Evolutionary conservation across 2,797 vertebrate species (phyloP), one percentile per base, ranked within the genome.

Genomic region (Carcharodon carcharias): DNA sequence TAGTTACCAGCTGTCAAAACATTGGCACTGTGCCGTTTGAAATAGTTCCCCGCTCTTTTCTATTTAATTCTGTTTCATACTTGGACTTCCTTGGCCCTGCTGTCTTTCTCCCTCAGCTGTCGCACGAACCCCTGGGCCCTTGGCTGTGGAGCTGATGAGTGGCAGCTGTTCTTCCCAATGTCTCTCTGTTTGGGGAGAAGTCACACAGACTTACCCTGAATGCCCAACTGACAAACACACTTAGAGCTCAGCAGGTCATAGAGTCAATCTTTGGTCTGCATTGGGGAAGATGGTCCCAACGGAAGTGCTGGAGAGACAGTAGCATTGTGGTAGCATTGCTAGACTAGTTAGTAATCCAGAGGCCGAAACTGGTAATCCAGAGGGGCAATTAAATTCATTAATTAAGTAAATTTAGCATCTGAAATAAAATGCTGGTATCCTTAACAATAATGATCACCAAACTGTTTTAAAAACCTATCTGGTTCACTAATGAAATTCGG

Each of bases 1-100:
- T 28, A 67, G 91, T 45, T 93, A 28, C 91, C 91, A 93, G 91
- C 91, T 93, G 91, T 93, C 91, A 93, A 93, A 65, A 65, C 63
- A 67, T 67, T 67, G 61, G 40, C 40, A 40, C 21, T 9, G 7
- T 67, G 61, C 61, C n/a, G 23, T 67, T 93, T 93, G 91, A 93
- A 93, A 28, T 45, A 45, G n/a, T 45, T 16, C 23, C n/a, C 63
- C 21, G 40, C n/a, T 93, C 61, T 65, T 65, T 61, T 31, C 31
- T n/a, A 45, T 93, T 67, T 45, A 65, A 67, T 67, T 91, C 88
- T n/a, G 28, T 16, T 91, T 67, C 21, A 63, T 93, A 45, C 67
- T 67, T 67, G 16, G 91, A 23, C 91, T n/a, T 9, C 91, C 61
- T 21, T n/a, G 56, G 35, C 58, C 35, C 31, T 91, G 87, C 16